Conservation (phyloP, 1,140 invertebrate genomes). For the Rhyacophila brunnea region DNA sequence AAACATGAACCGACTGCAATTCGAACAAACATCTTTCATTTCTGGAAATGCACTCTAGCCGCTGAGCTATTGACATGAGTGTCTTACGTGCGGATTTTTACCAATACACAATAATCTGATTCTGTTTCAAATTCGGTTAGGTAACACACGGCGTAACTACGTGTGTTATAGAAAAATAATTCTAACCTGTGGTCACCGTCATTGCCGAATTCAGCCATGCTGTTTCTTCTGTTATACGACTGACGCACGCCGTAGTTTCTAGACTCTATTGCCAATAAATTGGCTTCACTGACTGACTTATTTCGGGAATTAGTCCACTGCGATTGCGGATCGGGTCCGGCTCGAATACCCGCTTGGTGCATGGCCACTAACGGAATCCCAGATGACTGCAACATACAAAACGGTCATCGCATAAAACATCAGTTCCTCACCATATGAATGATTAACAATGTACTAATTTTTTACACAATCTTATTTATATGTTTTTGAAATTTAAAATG, state of each 20-base stretch:
- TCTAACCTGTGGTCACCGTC: conserved; percentile 54
- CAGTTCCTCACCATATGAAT: too few relatives aligned
- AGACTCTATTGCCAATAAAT: conserved; percentile 63
- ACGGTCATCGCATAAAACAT: too few relatives aligned
- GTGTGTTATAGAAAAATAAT: too few relatives aligned
- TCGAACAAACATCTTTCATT: too few relatives aligned
- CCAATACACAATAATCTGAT: too few relatives aligned
- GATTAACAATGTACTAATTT: too few relatives aligned
- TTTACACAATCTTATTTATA: not conserved
- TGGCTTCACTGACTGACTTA: conserved; percentile 73
- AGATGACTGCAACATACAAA: conserved; percentile 35
- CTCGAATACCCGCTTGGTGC: conserved; percentile 58
- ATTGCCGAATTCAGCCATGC: conserved; percentile 64
- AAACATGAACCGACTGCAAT: too few relatives aligned
- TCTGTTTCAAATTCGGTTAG: too few relatives aligned
- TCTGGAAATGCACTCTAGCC: too few relatives aligned
- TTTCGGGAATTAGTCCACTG: conserved; percentile 59
- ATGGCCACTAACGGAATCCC: conserved; percentile 57
- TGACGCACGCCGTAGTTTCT: conserved; percentile 39
- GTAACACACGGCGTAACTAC: too few relatives aligned
- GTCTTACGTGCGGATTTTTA: too few relatives aligned
- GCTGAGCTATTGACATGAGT: too few relatives aligned
- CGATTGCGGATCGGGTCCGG: conserved; percentile 41
- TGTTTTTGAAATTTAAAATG: not conserved
- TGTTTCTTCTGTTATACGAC: conserved; percentile 58